Base-by-base conservation (phyloP, 2,888 invertebrate species). In the Lasioglossum malachurum region DNA sequence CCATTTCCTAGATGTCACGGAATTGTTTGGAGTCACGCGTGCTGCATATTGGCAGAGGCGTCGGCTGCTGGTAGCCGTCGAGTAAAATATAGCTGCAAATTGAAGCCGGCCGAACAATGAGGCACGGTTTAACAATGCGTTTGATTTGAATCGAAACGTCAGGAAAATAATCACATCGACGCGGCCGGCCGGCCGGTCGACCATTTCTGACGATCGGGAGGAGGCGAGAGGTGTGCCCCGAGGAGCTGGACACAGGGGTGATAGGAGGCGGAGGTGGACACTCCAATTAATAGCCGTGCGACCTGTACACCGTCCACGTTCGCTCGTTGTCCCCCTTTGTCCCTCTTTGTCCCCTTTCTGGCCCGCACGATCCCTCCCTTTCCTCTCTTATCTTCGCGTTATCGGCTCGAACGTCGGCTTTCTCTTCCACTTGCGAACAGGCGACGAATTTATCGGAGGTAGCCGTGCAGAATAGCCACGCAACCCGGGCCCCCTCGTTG, bases 141-240 rank as follows among this genome's bases (percentile, higher is more conserved):
- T 92, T 90, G 93, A 93, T 93, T 93, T 90, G 91, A 92, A 93
- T 93, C 89, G 93, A 91, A 91, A 93, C 91, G 92, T 93, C 93
- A 93, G 91, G 93, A 93, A 93, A 93, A 93, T 93, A 93, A 93
- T 93, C 93, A 93, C 91, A 93, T 93, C 92, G 90, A 10, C 10
- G 53, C 3, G 53, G n/a, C 19, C 46, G 76, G 27, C 57, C 44
- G 76, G n/a, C 57, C 27, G 46, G n/a, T n/a, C n/a, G n/a, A n/a
- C n/a, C n/a, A n/a, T 35, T 10, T 69, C 69, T 23, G 57, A 38
- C 35, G 87, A n/a, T 16, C n/a, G 27, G 44, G 72, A 49, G 53
- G 44, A 53, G 23, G 53, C 53, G 53, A 23, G 53, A 53, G 10
- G 53, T 10, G 53, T 23, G 49, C 8, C 23, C 23, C 23, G 53